These are phyloP conservation scores for Mionectes macconnelli DNA, from an alignment of 2,113 vertebrate species.

Conservation along the genomic window DNA sequence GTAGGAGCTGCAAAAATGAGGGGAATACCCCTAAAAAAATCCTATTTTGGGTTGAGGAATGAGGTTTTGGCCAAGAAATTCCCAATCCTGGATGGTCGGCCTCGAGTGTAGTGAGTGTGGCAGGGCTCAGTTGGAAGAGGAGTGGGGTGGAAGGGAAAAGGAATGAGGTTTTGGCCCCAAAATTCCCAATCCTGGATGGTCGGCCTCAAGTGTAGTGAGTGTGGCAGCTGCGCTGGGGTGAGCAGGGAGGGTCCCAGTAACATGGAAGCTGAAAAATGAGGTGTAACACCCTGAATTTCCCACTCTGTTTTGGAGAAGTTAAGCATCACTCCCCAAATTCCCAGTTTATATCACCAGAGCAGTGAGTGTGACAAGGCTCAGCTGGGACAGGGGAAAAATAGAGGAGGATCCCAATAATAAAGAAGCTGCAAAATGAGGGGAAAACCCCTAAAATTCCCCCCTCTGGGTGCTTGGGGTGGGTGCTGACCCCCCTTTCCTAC, in stretches of 20 bases:
- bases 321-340: not conserved
- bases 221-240: not conserved
- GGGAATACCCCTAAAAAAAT: not conserved
- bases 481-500: too few relatives aligned
- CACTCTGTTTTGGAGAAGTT: not conserved
- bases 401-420: not conserved
- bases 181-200: too few relatives aligned
- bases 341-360: too few relatives aligned
- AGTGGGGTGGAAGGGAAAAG: too few relatives aligned
- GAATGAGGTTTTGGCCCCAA: too few relatives aligned
- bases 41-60: not conserved
- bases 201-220: too few relatives aligned
- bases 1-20: not conserved
- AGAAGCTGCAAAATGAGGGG: not conserved
- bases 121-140: not conserved
- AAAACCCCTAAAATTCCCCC: not conserved
- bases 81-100: not conserved
- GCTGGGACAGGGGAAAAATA: too few relatives aligned
- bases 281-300: not conserved
- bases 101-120: too few relatives aligned
- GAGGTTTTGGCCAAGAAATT: not conserved
- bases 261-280: not conserved
- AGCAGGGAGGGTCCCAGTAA: too few relatives aligned
- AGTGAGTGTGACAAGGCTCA: not conserved
- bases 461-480: too few relatives aligned